Evolutionary conservation across 2,888 invertebrate species (phyloP).

Genomic region (Aphodius sticticus): DNA sequence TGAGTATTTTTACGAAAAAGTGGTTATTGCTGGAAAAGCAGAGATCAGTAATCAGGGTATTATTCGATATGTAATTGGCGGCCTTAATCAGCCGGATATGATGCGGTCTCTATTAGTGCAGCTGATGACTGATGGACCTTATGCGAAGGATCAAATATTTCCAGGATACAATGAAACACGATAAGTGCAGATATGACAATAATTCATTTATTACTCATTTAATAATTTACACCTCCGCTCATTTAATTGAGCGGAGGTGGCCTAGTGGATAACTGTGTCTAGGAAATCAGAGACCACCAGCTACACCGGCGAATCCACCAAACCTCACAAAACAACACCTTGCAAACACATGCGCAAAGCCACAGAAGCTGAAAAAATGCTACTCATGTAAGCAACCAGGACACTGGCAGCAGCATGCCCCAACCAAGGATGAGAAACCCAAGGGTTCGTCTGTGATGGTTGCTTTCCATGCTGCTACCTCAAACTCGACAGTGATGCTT

Average conservation of each 20-base stretch:
- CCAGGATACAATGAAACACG: not conserved
- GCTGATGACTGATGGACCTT: not conserved
- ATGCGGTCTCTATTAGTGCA: not conserved
- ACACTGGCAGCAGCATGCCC: not conserved
- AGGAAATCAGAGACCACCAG: not conserved
- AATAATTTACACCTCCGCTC: no score
- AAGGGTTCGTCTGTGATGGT: not conserved
- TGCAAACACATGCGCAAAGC: not conserved
- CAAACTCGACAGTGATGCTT: not conserved
- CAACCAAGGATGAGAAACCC: not conserved
- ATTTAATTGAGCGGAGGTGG: no score
- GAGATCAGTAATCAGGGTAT: not conserved
- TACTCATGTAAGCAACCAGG: slow-evolving; percentile 8
- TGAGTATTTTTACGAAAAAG: slow-evolving; percentile 11
- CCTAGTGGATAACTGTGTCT: no score
- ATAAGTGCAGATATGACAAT: not conserved
- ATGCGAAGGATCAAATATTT: slow-evolving; percentile 9
- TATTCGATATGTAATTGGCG: not conserved
- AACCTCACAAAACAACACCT: no score
- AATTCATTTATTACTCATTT: not conserved
- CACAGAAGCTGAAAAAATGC: not conserved
- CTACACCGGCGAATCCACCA: not conserved
- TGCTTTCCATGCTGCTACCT: not conserved
- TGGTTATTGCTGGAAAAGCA: not conserved
- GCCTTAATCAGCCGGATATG: slow-evolving; percentile 8